phyloP scores from a whole-genome alignment of 2,888 invertebrate species.

The Drosophila paracracens region DNA sequence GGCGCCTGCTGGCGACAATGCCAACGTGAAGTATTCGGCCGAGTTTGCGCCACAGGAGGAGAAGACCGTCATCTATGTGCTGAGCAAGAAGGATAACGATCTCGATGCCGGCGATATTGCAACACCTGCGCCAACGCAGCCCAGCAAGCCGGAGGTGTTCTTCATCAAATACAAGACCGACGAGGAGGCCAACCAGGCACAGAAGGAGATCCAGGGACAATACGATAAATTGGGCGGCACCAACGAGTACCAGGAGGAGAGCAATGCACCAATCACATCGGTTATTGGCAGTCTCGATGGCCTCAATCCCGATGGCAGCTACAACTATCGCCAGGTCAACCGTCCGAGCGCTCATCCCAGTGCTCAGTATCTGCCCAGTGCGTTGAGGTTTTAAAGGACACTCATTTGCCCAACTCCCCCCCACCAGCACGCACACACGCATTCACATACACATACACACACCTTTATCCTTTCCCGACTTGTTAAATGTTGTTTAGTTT shows the following conservation, averaged over 20 bases:
- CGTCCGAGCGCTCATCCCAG: constrained; percentile 53
- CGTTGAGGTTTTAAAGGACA: constrained; percentile 54
- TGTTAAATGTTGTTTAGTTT: constrained; percentile 69
- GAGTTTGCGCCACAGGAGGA: constrained; percentile 84
- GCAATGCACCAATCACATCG: constrained; percentile 79
- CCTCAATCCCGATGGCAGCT: constrained; percentile 81
- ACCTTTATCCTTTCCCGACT: constrained; percentile 13
- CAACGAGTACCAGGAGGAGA: constrained; percentile 80
- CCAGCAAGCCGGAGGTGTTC: constrained; percentile 85
- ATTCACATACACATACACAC: background rate
- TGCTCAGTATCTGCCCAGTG: constrained; percentile 76
- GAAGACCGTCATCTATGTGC: constrained; percentile 85
- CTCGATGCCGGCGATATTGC: constrained; percentile 81
- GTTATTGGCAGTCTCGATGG: constrained; percentile 81
- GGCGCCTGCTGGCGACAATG: constrained; percentile 79
- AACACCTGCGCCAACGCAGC: constrained; percentile 82
- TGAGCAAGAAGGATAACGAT: constrained; percentile 83
- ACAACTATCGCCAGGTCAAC: constrained; percentile 78
- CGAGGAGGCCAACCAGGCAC: constrained; percentile 84
- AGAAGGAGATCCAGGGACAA: constrained; percentile 84
- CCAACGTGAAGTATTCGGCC: constrained; percentile 81
- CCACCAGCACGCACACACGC: background rate
- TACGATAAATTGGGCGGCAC: constrained; percentile 82
- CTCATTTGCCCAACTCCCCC: background rate
- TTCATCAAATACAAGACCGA: constrained; percentile 85